Conservation (phyloP, 2,797 vertebrate species). For the Xenopus petersii region DNA sequence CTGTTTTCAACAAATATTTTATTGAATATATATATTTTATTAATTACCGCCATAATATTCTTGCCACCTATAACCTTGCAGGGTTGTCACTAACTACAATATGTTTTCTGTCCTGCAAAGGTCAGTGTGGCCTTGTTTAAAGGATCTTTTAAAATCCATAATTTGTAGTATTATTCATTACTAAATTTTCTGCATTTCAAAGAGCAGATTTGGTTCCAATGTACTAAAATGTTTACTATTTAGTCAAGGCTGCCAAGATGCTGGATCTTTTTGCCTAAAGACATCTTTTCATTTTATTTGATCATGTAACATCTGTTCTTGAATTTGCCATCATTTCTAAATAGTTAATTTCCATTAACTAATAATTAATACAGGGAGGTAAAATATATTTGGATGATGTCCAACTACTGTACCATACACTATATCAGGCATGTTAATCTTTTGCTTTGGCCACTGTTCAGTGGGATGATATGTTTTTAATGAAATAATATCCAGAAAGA, state of each 20-base stretch:
- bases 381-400: slow-evolving; percentile 25
- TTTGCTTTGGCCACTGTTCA: slow-evolving; percentile 26
- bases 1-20: no score
- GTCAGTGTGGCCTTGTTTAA: background rate
- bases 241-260: background rate
- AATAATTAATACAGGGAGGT: slow-evolving; percentile 9
- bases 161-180: background rate
- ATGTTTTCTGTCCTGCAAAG: no score
- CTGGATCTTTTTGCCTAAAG: background rate
- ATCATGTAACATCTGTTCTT: background rate
- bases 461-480: slow-evolving; percentile 12
- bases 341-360: slow-evolving; percentile 17
- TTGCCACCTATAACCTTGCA: no score
- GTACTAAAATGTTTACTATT: background rate
- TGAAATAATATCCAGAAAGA: slow-evolving; percentile 27
- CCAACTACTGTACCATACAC: background rate
- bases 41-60: no score
- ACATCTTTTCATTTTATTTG: background rate
- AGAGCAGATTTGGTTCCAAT: background rate
- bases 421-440: slow-evolving; percentile 25
- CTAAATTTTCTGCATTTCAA: background rate
- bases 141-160: background rate
- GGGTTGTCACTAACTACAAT: no score
- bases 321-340: slow-evolving; percentile 11
- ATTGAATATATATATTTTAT: no score